phyloP scores from a whole-genome alignment of 2,888 invertebrate species.

The Micoletzkya japonica region DNA sequence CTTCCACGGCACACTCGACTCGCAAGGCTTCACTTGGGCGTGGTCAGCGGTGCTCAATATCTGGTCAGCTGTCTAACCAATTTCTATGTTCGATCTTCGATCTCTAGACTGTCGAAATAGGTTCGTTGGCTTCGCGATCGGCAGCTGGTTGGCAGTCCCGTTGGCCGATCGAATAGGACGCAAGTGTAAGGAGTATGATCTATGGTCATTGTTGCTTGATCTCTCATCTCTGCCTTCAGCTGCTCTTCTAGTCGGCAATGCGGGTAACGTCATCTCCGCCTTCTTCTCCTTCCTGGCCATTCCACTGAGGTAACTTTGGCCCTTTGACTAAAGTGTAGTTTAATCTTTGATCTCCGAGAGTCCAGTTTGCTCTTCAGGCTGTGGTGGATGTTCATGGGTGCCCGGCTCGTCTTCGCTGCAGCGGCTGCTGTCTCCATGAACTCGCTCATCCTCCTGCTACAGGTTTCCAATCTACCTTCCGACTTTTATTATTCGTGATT shows the following conservation, averaged over 20 bases:
- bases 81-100: neutral
- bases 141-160: slow-evolving; percentile 46
- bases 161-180: slow-evolving; percentile 54
- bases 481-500: too few species aligned
- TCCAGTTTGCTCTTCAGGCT: slow-evolving; percentile 29
- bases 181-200: slow-evolving; percentile 43
- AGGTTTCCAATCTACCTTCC: slow-evolving; percentile 41
- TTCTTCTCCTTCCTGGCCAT: slow-evolving; percentile 31
- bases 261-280: slow-evolving; percentile 38
- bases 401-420: slow-evolving; percentile 48
- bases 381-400: slow-evolving; percentile 43
- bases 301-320: neutral
- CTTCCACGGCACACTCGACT: slow-evolving; percentile 5
- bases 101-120: slow-evolving; percentile 14
- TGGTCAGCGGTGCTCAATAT: slow-evolving; percentile 54
- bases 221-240: slow-evolving; percentile 33
- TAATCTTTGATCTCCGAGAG: neutral
- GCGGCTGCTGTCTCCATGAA: slow-evolving; percentile 56
- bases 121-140: slow-evolving; percentile 52
- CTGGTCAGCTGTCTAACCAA: slow-evolving; percentile 31
- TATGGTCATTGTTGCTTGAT: neutral
- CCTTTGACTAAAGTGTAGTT: neutral
- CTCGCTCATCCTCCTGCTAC: slow-evolving; percentile 52
- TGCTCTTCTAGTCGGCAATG: slow-evolving; percentile 41
- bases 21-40: slow-evolving; percentile 45